phyloP scores from a whole-genome alignment of 2,797 vertebrate genomes.

The Melanitta fusca region DNA sequence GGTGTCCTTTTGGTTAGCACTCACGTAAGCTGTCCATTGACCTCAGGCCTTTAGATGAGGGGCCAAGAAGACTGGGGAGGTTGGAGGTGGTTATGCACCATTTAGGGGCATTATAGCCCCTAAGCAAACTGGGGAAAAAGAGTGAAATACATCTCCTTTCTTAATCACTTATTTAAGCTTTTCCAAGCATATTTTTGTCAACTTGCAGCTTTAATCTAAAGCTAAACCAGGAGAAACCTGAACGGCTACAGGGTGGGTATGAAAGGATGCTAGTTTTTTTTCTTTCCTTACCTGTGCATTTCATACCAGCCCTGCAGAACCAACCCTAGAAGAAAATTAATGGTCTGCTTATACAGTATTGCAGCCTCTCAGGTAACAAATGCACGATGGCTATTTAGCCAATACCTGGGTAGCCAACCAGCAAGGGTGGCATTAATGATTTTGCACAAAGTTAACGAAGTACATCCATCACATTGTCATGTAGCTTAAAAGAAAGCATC shows the following conservation, averaged over 20 bases:
- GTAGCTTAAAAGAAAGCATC: slow-evolving; percentile 76
- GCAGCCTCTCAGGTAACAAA: slow-evolving; percentile 64
- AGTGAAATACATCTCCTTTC: not conserved
- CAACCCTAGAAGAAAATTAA: slow-evolving; percentile 67
- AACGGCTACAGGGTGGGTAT: not conserved
- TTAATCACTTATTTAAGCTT: not conserved
- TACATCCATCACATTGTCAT: slow-evolving; percentile 82
- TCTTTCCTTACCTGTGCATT: slow-evolving; percentile 26
- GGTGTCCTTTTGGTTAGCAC: not conserved
- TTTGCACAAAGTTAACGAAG: slow-evolving; percentile 80
- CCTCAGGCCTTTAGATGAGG: not conserved
- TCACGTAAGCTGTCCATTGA: not conserved
- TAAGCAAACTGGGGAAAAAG: accelerated
- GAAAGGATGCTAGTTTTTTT: not conserved
- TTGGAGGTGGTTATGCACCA: not conserved
- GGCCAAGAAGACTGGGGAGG: accelerated
- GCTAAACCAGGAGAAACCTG: not conserved
- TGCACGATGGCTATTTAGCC: slow-evolving; percentile 66
- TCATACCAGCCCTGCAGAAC: slow-evolving; percentile 12
- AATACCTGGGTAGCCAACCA: slow-evolving; percentile 60
- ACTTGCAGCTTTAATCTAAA: slow-evolving; percentile 26
- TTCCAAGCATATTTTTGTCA: not conserved
- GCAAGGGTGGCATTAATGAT: slow-evolving; percentile 77
- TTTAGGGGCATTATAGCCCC: not conserved
- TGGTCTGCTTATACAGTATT: slow-evolving; percentile 44